Conservation (phyloP, 2,797 vertebrate species). For the Linurgus olivaceus region DNA sequence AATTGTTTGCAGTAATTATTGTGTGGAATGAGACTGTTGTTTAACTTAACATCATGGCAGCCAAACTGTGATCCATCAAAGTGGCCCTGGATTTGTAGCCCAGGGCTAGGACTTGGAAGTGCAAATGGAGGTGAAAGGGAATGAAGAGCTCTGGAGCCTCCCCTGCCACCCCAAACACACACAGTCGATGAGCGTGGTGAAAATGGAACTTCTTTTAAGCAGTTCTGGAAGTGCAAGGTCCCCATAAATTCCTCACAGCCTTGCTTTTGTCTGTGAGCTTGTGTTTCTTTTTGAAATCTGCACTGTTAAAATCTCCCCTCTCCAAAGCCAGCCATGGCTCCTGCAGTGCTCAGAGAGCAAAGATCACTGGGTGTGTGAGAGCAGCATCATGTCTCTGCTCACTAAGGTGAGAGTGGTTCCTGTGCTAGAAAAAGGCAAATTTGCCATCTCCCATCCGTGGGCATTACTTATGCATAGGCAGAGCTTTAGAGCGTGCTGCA, state of each 20-base stretch:
- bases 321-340: background rate
- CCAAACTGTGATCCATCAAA: background rate
- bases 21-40: background rate
- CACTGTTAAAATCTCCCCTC: background rate
- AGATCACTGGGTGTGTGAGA: background rate
- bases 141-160: background rate
- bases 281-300: background rate
- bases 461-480: background rate
- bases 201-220: background rate
- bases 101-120: background rate
- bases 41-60: background rate
- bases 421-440: background rate
- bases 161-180: background rate
- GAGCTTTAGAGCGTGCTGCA: background rate
- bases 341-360: background rate
- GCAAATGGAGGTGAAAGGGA: background rate
- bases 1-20: background rate
- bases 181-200: background rate
- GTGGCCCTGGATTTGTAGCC: background rate
- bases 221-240: background rate
- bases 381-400: background rate
- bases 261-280: background rate
- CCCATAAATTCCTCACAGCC: background rate
- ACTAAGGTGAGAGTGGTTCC: background rate
- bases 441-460: background rate